Base-by-base conservation (phyloP, 2,888 invertebrate genomes). In the Branchipolynoe longqiensis region DNA sequence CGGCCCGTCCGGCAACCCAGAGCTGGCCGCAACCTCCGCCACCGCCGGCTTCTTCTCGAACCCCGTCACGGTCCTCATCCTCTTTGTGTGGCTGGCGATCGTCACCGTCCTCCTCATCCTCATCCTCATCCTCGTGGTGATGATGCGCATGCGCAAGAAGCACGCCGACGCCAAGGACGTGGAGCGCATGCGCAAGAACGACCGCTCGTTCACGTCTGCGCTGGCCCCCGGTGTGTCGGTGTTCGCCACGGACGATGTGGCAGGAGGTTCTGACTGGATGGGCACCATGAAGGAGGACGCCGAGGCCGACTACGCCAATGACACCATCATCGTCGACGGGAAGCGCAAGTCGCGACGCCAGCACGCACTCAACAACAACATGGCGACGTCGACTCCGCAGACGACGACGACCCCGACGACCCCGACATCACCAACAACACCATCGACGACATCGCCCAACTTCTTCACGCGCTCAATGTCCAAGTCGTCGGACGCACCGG, bases 201-300 rank as follows among this genome's bases (percentile, higher is more conserved):
- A 54, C 31, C 22, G 14, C 1, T 14, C 8, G 28, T 41, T 48
- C 28, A 28, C 12, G 3, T 41, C 41, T 8, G 25, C 48, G 28
- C 48, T 78, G n/a, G 31, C 12, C 8, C 14, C 33, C 3, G 12
- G 22, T 12, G 69, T 22, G 4, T 14, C 22, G n/a, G 38, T 69
- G 69, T 18, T 14, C 22, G 31, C n/a, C 4, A 18, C 62, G 25
- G 28, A n/a, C 25, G 62, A 31, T 0, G 41, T 73, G 73, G 48
- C 25, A 6, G 8, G 6, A n/a, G 73, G 38, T n/a, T 8, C 22
- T 8, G 31, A 78, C 48, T 78, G 78, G 78, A 78, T 78, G 78
- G 78, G 78, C 3, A 78, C 78, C 48, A 78, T 78, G 78, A 78
- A 78, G 54, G 78, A 78, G 54, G 78, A 78, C 78, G 41, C 78